phyloP scores from a whole-genome alignment of 2,888 invertebrate genomes.

The Argyresthia goedartella region DNA sequence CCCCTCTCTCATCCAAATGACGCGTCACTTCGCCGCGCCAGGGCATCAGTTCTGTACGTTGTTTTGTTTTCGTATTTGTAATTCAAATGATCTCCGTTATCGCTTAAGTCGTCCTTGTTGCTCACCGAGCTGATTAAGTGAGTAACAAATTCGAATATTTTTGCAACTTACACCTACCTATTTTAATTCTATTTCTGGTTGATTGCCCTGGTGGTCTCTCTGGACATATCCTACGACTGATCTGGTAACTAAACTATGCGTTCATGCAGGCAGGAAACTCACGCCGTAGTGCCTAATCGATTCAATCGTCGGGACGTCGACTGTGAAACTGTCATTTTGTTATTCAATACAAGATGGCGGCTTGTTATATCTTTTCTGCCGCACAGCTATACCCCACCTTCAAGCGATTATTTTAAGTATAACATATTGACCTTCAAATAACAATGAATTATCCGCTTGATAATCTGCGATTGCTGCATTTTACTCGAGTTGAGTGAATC shows the following conservation, averaged over 20 bases:
- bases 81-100: constrained; percentile 47
- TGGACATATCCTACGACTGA: neutral
- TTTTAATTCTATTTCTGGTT: neutral
- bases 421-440: constrained; percentile 1
- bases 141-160: constrained; percentile 11
- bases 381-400: neutral
- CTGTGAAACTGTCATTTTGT: constrained; percentile 30
- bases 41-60: constrained; percentile 49
- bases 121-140: constrained; percentile 23
- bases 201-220: neutral
- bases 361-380: constrained; percentile 8
- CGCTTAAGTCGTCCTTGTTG: constrained; percentile 33
- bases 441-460: constrained; percentile 1
- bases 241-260: neutral
- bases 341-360: constrained; percentile 61
- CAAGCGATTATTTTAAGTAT: too few relatives aligned
- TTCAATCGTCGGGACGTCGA: constrained; percentile 6
- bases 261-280: neutral
- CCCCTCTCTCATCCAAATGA: constrained; percentile 47
- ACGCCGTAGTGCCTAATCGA: constrained; percentile 10
- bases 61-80: constrained; percentile 42
- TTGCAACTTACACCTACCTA: neutral
- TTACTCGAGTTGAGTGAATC: neutral
- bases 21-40: constrained; percentile 55
- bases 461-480: neutral